phyloP scores from a whole-genome alignment of 1,140 invertebrate species.

The Cecropterus lyciades region DNA sequence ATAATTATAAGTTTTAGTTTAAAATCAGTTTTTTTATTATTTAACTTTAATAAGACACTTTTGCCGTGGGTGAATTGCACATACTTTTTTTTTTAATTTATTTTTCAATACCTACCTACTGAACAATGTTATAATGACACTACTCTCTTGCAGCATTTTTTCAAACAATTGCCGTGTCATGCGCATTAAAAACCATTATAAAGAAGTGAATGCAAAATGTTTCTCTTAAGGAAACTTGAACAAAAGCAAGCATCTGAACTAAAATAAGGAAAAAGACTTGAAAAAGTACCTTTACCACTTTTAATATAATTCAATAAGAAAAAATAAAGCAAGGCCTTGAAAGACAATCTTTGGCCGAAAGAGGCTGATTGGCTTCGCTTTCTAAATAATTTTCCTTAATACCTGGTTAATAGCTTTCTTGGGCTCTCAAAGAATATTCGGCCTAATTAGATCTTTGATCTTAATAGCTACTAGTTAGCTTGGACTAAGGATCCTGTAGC shows the following conservation, averaged over 20 bases:
- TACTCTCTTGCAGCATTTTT: too few relatives aligned
- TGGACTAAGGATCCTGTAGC: too few relatives aligned
- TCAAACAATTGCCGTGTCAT: too few relatives aligned
- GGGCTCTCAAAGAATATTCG: conserved; percentile 22
- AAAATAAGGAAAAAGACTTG: too few relatives aligned
- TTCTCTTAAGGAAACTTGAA: neutral
- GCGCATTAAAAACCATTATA: too few relatives aligned
- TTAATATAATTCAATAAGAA: conserved; percentile 24
- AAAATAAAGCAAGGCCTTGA: conserved; percentile 27
- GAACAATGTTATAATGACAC: too few relatives aligned
- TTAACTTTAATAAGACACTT: too few relatives aligned
- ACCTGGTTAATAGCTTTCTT: conserved; percentile 28
- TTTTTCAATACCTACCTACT: too few relatives aligned
- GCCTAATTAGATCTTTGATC: conserved; percentile 28
- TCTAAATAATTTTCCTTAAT: conserved; percentile 35
- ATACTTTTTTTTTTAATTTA: too few relatives aligned
- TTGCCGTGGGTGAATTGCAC: too few relatives aligned
- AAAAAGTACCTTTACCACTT: conserved; percentile 6
- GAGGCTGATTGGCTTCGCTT: conserved; percentile 29
- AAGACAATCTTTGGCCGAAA: conserved; percentile 32
- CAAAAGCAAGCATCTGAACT: neutral
- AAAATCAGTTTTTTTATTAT: too few relatives aligned
- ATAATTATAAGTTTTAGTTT: too few relatives aligned
- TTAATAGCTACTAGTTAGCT: neutral
- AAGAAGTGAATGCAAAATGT: neutral